Percentiles rank a stretch among this genome's conserved stretches.
phyloP scores from a whole-genome alignment of 2,888 invertebrate species.

The Myopa testacea region DNA sequence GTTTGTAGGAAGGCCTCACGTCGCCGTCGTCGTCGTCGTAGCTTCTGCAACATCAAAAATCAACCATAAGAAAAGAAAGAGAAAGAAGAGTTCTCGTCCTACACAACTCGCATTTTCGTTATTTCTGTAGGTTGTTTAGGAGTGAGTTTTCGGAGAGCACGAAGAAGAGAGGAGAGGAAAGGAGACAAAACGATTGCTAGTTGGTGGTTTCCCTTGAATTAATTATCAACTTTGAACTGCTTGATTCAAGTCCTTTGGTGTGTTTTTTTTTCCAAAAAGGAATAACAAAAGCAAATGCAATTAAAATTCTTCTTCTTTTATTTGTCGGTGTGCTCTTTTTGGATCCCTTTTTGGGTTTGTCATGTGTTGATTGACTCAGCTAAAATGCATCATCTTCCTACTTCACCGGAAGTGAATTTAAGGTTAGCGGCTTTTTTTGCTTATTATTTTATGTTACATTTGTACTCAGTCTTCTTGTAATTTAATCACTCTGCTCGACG shows the following conservation, averaged over 20 bases:
- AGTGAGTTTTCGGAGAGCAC: too few relatives aligned
- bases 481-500: slow-evolving; percentile 1
- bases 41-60: too few relatives aligned
- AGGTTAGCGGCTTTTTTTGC: background rate
- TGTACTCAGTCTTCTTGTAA: background rate
- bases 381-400: background rate
- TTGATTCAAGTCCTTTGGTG: background rate
- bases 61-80: too few relatives aligned
- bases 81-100: too few relatives aligned
- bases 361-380: background rate
- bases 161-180: background rate
- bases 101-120: too few relatives aligned
- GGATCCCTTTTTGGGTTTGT: background rate
- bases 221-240: slow-evolving; percentile 17
- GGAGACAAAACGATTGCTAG: background rate
- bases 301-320: background rate
- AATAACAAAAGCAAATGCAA: background rate
- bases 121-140: too few relatives aligned
- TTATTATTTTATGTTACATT: background rate
- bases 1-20: background rate
- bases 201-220: background rate
- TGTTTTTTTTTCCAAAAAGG: too few relatives aligned
- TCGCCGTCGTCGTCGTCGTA: too few relatives aligned
- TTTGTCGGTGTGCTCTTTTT: background rate
- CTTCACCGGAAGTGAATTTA: slow-evolving; percentile 20